These are phyloP conservation scores for Pipistrellus kuhlii DNA, from an alignment of 2,797 vertebrate species.

Conservation along the genomic window DNA sequence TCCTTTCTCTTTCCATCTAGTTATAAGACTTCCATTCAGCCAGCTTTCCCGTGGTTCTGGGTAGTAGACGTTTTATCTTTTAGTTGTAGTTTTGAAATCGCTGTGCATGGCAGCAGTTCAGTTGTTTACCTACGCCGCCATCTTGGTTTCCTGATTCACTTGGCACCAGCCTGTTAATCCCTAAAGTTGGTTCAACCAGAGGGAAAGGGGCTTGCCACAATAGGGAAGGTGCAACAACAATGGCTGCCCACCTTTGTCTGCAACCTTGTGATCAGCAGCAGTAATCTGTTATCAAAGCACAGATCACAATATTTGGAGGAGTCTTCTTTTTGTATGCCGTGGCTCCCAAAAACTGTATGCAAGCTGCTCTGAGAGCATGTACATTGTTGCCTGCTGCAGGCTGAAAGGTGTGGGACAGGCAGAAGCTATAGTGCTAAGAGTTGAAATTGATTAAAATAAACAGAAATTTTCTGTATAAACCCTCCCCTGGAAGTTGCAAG, in stretches of 20 bases:
- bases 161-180: background rate
- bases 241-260: background rate
- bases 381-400: background rate
- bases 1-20: too few species aligned
- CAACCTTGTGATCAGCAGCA: background rate
- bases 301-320: background rate
- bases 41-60: too few species aligned
- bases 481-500: background rate
- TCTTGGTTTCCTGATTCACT: too few species aligned
- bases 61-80: too few species aligned
- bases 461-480: background rate
- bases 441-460: background rate
- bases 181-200: background rate
- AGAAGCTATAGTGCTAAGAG: background rate
- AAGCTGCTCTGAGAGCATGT: background rate
- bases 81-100: too few species aligned
- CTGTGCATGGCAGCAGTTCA: too few species aligned
- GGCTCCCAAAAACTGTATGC: background rate
- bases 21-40: too few species aligned
- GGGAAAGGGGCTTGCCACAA: background rate
- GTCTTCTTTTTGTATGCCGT: background rate
- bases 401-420: background rate
- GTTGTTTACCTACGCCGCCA: too few species aligned
- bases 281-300: background rate
- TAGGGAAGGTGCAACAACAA: background rate